Evolutionary conservation across 2,797 vertebrate species (phyloP), one percentile per base, ranked within the genome.

Genomic region (Notamacropus eugenii): DNA sequence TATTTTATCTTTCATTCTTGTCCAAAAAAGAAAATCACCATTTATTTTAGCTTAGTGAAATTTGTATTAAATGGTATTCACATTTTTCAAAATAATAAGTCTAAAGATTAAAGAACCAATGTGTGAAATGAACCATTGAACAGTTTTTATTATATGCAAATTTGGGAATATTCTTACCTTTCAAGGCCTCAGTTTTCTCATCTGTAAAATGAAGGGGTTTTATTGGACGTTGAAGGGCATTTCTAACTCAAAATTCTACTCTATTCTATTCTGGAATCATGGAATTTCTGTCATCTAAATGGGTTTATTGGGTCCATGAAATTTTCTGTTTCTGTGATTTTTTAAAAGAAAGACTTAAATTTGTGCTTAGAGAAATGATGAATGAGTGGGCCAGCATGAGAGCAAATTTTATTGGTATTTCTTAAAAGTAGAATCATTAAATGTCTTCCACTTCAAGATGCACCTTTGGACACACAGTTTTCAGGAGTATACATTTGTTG

Each of bases 301-400:
- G 52, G 56, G 62, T 40, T 54, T 11, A 92, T 90, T 90, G 57
- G 4, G 90, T 94, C 46, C 92, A 57, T 16, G 50, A 94, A 59
- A 82, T 13, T 27, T 50, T 55, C 62, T 87, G 91, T 46, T 5
- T 67, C 34, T 54, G 87, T 87, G 52, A 52, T 27, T 95, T 95
- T 93, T 54, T 90, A 14, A 58, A 74, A n/a, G 54, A 93, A 97
- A 97, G 92, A 95, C 95, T 98, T 97, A 97, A 97, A 91, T 92
- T 67, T 93, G 95, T 96, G 87, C 94, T 93, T 92, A 95, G 93
- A 56, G 94, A 93, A 93, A 82, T 55, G 10, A 3, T 22, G 57
- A 55, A 46, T 90, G 91, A 93, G 92, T 27, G 50, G 90, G 92
- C 29, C 54, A 54, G 31, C 55, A 62, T 90, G 57, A 56, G 12